Conservation (phyloP, 2,888 invertebrate genomes). For the Torymus tubicola region DNA sequence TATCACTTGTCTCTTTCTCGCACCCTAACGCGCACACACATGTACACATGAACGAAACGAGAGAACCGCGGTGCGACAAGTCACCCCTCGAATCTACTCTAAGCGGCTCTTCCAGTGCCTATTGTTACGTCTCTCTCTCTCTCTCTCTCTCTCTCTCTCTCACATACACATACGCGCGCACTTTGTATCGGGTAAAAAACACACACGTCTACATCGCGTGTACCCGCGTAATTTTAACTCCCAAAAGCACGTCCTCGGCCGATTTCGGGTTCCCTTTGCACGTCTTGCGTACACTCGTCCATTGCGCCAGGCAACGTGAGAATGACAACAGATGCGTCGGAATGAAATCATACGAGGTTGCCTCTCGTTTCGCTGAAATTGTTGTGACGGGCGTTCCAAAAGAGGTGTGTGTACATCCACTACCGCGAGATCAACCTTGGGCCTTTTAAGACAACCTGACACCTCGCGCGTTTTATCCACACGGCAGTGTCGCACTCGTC, state of each 20-base stretch:
- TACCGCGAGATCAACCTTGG: neutral
- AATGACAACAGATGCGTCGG: constrained; percentile 72
- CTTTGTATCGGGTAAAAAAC: neutral
- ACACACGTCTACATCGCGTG: neutral
- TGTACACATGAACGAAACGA: constrained; percentile 12
- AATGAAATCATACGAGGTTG: constrained; percentile 71
- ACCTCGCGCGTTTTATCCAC: constrained; percentile 5
- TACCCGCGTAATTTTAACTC: constrained; percentile 33
- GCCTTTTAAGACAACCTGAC: constrained; percentile 2
- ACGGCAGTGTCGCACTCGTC: neutral
- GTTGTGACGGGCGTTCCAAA: constrained; percentile 70
- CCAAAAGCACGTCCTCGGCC: constrained; percentile 52
- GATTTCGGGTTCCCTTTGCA: constrained; percentile 56
- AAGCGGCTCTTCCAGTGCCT: constrained; percentile 2
- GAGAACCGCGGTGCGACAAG: constrained; percentile 10
- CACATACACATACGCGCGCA: neutral
- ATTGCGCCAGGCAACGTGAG: constrained; percentile 68
- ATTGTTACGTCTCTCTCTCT: constrained; percentile 13
- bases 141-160: neutral
- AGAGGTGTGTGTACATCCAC: too few relatives aligned
- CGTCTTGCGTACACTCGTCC: constrained; percentile 28
- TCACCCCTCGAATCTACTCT: constrained; percentile 59
- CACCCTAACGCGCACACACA: constrained; percentile 41
- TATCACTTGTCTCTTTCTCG: constrained; percentile 58
- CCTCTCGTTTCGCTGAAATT: constrained; percentile 68